phyloP scores from a whole-genome alignment of 1,140 invertebrate genomes.

The Zophobas atratus region DNA sequence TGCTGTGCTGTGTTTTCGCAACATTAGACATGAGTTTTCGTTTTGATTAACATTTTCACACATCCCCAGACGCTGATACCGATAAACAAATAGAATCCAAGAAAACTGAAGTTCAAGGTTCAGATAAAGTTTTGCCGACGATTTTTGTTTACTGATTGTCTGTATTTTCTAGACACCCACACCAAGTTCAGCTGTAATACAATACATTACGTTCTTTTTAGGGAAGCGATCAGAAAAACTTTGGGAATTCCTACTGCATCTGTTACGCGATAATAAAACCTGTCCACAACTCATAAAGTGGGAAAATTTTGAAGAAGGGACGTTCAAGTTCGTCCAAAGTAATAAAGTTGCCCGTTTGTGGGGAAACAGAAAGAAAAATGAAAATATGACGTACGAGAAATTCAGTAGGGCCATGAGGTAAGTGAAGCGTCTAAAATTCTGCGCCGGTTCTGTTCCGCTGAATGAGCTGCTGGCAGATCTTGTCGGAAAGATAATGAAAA shows the following conservation, averaged over 20 bases:
- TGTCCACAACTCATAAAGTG: conserved; percentile 89
- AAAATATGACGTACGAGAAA: conserved; percentile 95
- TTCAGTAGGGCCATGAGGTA: conserved; percentile 93
- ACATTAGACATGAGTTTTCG: too few relatives aligned
- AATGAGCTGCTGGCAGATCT: background rate
- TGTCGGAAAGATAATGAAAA: too few relatives aligned
- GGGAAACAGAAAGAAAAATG: conserved; percentile 90
- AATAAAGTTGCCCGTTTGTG: conserved; percentile 91
- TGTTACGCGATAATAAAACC: conserved; percentile 81
- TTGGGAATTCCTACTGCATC: conserved; percentile 85
- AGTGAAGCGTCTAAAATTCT: conserved; percentile 45
- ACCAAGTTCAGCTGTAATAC: conserved; percentile 10
- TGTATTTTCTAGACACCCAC: conserved; percentile 6
- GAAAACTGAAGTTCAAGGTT: conserved; percentile 14
- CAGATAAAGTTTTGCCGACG: conserved; percentile 10
- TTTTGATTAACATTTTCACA: too few relatives aligned
- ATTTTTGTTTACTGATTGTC: conserved; percentile 31
- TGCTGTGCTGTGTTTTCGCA: too few relatives aligned
- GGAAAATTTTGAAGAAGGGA: conserved; percentile 88
- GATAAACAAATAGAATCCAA: background rate
- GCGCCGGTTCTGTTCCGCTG: background rate
- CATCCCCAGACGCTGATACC: too few relatives aligned
- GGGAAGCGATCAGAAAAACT: conserved; percentile 53
- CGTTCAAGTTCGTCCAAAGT: conserved; percentile 92
- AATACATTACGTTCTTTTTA: conserved; percentile 14